A percentile compares a stretch with the other conserved stretches of the same genome.
These are phyloP conservation scores for Heliothis peltigera DNA, from an alignment of 2,888 invertebrate species.

Conservation along the genomic window DNA sequence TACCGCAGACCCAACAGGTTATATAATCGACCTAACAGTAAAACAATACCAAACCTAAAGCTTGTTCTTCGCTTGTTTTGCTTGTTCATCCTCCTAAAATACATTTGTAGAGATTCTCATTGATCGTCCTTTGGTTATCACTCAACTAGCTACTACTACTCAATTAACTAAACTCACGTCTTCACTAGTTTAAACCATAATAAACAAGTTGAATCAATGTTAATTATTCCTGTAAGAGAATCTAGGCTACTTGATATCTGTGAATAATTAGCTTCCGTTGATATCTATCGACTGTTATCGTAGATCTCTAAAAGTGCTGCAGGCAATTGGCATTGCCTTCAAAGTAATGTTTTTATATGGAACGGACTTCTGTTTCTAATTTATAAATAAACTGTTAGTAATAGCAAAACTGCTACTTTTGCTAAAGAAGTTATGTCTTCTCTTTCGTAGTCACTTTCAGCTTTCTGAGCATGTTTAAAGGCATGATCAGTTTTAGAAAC, in stretches of 20 bases:
- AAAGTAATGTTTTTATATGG: conserved; percentile 3
- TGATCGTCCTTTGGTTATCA: too few relatives aligned
- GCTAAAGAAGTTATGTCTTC: not conserved
- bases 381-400: not conserved
- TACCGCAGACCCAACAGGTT: too few relatives aligned
- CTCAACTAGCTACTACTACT: too few relatives aligned
- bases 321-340: not conserved
- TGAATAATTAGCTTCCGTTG: not conserved
- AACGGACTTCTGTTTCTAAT: not conserved
- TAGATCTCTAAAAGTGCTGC: not conserved
- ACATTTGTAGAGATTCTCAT: too few relatives aligned
- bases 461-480: not conserved
- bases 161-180: too few relatives aligned
- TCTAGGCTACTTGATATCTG: not conserved
- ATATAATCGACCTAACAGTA: not conserved
- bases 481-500: too few relatives aligned
- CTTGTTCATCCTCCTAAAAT: too few relatives aligned
- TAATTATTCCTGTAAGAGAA: not conserved
- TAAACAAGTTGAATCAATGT: not conserved
- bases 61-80: too few relatives aligned
- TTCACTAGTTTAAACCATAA: not conserved
- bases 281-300: not conserved
- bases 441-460: not conserved
- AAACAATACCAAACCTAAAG: too few relatives aligned
- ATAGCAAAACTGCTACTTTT: not conserved